phyloP scores from a whole-genome alignment of 2,888 invertebrate genomes.

The Sinodicranocentrus sp. region DNA sequence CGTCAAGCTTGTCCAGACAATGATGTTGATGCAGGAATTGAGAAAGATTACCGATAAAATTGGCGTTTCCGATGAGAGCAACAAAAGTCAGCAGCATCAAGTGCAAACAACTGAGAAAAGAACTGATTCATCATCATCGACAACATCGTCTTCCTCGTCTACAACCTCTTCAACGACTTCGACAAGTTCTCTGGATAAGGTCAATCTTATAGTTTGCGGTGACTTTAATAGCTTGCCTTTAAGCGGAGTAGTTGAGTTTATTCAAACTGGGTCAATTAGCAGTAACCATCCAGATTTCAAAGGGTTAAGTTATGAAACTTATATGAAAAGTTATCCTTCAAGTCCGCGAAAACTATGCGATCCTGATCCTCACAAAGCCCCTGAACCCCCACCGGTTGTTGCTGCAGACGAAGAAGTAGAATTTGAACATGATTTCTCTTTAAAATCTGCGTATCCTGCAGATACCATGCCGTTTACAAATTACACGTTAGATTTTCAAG shows the following conservation, averaged over 20 bases:
- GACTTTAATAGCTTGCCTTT: constrained; percentile 99
- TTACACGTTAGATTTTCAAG: constrained; percentile 99
- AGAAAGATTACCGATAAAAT: constrained; percentile 92
- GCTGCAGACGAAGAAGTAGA: constrained; percentile 83
- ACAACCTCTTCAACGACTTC: no score
- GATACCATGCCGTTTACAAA: constrained; percentile 99
- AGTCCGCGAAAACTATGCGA: no score
- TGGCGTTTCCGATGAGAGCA: constrained; percentile 78
- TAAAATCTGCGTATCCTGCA: constrained; percentile 96
- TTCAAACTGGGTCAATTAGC: constrained; percentile 92
- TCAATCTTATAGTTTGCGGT: constrained; percentile 96
- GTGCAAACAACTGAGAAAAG: background rate
- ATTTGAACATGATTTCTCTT: constrained; percentile 97
- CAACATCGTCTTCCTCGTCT: no score
- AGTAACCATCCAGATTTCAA: constrained; percentile 98
- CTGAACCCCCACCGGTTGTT: no score
- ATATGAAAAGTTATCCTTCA: constrained; percentile 84
- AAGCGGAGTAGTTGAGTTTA: constrained; percentile 97
- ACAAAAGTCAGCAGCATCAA: background rate
- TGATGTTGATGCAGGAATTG: constrained; percentile 98
- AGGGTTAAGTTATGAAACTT: constrained; percentile 93
- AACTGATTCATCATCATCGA: background rate
- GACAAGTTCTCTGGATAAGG: no score
- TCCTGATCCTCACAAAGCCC: no score
- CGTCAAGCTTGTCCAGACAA: constrained; percentile 99